phyloP scores from a whole-genome alignment of 2,888 invertebrate species.

The Andrena hattorfiana region DNA sequence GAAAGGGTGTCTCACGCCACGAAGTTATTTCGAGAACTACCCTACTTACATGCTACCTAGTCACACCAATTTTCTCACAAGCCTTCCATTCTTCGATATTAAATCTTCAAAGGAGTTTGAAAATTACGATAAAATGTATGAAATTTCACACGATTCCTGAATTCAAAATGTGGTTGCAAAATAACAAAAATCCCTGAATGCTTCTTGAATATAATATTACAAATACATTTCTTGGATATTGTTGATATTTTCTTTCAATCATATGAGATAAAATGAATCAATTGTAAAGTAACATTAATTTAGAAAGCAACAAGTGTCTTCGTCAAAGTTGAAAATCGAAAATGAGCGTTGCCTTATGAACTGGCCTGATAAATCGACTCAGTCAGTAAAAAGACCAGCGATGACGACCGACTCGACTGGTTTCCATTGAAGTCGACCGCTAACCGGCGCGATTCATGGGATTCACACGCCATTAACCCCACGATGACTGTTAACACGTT shows the following conservation, averaged over 20 bases:
- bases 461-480: conserved; percentile 75
- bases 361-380: neutral
- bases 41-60: neutral
- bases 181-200: too few species aligned
- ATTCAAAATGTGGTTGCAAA: too few species aligned
- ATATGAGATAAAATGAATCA: too few species aligned
- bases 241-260: too few species aligned
- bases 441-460: conserved; percentile 71
- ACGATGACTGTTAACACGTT: conserved; percentile 69
- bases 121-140: too few species aligned
- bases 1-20: conserved; percentile 15
- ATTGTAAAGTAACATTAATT: too few species aligned
- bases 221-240: too few species aligned
- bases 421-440: conserved; percentile 60
- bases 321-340: neutral
- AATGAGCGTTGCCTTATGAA: neutral
- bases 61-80: conserved; percentile 8
- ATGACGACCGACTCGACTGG: conserved; percentile 46
- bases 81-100: too few species aligned
- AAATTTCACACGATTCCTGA: too few species aligned
- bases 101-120: neutral
- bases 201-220: too few species aligned
- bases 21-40: conserved; percentile 23
- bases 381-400: conserved; percentile 44
- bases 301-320: neutral